Evolutionary conservation across 2,113 vertebrate species (phyloP).

Genomic region (Xiphias gladius): DNA sequence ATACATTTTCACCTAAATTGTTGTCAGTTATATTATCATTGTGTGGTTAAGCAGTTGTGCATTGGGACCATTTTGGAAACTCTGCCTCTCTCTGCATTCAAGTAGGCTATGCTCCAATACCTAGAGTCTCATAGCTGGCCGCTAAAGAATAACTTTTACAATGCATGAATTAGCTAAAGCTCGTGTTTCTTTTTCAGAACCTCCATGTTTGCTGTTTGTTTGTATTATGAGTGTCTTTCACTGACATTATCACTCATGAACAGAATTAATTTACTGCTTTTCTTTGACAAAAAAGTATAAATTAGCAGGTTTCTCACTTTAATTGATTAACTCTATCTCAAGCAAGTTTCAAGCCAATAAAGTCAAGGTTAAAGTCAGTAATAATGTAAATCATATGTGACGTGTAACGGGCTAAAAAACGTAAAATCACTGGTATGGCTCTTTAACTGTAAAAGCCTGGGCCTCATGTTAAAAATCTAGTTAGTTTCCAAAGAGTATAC

Average conservation of each 20-base stretch:
- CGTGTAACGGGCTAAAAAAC: constrained; percentile 1
- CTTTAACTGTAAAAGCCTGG: constrained; percentile 24
- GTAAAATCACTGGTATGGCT: background rate
- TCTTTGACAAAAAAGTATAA: background rate
- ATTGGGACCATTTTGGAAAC: background rate
- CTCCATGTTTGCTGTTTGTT: background rate
- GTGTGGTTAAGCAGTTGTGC: background rate
- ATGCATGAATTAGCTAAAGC: background rate
- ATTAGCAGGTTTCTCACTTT: background rate
- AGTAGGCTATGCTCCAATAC: background rate
- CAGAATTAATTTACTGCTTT: background rate
- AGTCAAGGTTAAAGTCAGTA: background rate
- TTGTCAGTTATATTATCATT: background rate
- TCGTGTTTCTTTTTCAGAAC: background rate
- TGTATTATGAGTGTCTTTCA: background rate
- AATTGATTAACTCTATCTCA: background rate
- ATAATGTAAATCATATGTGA: constrained; percentile 8
- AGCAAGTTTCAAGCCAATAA: background rate
- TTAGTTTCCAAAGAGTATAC: constrained; percentile 32
- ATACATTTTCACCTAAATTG: background rate
- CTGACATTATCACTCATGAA: background rate
- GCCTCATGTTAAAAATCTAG: constrained; percentile 13
- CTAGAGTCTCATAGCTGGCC: background rate
- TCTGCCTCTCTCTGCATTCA: background rate
- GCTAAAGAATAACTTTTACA: background rate